Base-by-base conservation (phyloP, 2,797 vertebrate species). In the Myotis findleyi region DNA sequence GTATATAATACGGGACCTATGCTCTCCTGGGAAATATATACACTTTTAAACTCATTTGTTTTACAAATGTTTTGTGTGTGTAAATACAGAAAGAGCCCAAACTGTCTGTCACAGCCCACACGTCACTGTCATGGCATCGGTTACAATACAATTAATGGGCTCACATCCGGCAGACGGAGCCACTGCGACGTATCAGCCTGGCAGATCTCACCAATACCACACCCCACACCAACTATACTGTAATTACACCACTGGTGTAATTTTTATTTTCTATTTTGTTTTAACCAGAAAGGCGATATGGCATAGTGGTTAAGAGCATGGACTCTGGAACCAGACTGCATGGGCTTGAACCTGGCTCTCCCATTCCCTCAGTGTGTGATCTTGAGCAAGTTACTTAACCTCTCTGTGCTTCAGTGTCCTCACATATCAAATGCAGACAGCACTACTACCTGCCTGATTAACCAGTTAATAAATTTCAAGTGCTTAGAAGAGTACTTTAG, bases 81-180 rank as follows among this genome's bases (percentile, higher is more conserved):
- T 73, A 64, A 68, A 95, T 76, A 89, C 79, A 96, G 80, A 95
- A 73, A 96, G 82, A 95, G 91, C 76, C 75, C 87, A 92, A 87
- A 73, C 66, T 72, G 44, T 44, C 73, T 59, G 55, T 84, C 87
- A 84, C 25, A 73, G 51, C 53, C 59, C 44, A 93, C 62, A 38
- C 11, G 27, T 68, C 57, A 41, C 47, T 66, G 57, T 27, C 73
- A 55, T 9, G 55, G 55, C 36, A 13, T 23, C 6, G 0, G 71
- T 90, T 86, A 55, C 44, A 75, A 77, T 25, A 71, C n/a, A 79
- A 75, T 69, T 18, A 83, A 33, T 0, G 21, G 33, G 81, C 81
- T 73, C 89, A 79, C 14, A 55, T 7, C 0, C 16, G 21, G 57
- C 79, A 62, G 51, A 86, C 57, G 44, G 62, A 30, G 79, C 87